Evolutionary conservation across 2,797 vertebrate species (phyloP).

Genomic region (Argentina silus): DNA sequence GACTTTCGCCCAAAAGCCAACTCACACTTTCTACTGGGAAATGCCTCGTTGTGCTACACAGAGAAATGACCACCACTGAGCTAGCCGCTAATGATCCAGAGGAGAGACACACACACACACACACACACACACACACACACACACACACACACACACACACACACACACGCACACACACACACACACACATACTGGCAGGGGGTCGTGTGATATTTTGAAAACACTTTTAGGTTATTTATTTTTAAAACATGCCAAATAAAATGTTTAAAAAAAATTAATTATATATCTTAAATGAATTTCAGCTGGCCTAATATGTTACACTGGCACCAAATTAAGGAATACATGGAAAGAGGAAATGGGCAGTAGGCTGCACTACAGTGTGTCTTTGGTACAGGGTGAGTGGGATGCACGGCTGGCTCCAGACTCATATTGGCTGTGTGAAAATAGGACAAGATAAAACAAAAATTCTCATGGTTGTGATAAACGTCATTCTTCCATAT

Average conservation of each 20-base stretch:
- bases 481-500: too few relatives aligned
- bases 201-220: conserved; percentile 46
- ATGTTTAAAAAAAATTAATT: conserved; percentile 61
- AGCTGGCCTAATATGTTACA: conserved; percentile 44
- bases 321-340: conserved; percentile 45
- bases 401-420: background rate
- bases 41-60: conserved; percentile 23
- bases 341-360: conserved; percentile 27
- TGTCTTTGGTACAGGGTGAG: conserved; percentile 24
- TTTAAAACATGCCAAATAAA: conserved; percentile 57
- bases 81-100: conserved; percentile 49
- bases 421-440: too few relatives aligned
- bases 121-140: conserved; percentile 7
- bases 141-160: conserved; percentile 4
- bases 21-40: conserved; percentile 48
- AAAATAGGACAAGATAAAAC: too few relatives aligned
- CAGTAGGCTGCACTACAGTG: too few relatives aligned
- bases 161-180: conserved; percentile 16
- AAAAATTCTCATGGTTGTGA: too few relatives aligned
- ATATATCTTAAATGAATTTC: conserved; percentile 56
- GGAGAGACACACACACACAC: background rate
- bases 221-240: conserved; percentile 60
- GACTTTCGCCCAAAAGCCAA: conserved; percentile 47
- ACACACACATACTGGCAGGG: conserved; percentile 37
- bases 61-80: conserved; percentile 45